phyloP scores from a whole-genome alignment of 2,888 invertebrate genomes.

The Lasioglossum figueresi region DNA sequence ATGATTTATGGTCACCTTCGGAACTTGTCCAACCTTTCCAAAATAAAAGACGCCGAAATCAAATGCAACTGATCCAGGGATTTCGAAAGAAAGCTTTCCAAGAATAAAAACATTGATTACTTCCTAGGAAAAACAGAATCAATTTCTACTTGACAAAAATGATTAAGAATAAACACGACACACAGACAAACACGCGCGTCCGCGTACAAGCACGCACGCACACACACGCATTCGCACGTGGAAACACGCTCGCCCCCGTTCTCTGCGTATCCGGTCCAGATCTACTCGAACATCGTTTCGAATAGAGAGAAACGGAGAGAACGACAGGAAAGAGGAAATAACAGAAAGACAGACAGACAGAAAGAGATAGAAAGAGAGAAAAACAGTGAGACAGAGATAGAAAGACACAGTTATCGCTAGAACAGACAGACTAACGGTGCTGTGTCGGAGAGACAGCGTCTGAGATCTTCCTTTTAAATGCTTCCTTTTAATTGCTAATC shows the following conservation, averaged over 20 bases:
- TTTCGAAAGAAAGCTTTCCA: constrained; percentile 83
- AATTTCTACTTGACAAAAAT: constrained; percentile 59
- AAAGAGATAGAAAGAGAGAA: constrained; percentile 11
- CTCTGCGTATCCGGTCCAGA: constrained; percentile 9
- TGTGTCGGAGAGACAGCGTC: constrained; percentile 15
- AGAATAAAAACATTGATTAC: constrained; percentile 77
- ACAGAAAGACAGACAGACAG: not conserved
- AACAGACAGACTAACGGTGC: constrained; percentile 32
- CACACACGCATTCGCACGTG: not conserved
- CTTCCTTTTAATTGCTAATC: not conserved
- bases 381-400: constrained; percentile 22
- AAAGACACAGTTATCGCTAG: constrained; percentile 32
- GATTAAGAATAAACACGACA: constrained; percentile 40
- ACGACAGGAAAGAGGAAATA: constrained; percentile 2
- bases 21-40: constrained; percentile 83
- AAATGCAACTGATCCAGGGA: constrained; percentile 83
- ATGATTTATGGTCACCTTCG: constrained; percentile 79
- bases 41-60: constrained; percentile 83
- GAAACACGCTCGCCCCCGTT: not conserved
- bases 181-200: not conserved
- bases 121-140: constrained; percentile 67
- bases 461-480: not conserved
- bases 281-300: constrained; percentile 9
- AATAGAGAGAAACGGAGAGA: constrained; percentile 16
- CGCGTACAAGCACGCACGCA: not conserved